Evolutionary conservation across 2,113 vertebrate species (phyloP).

Genomic region (Ammodytes dubius): DNA sequence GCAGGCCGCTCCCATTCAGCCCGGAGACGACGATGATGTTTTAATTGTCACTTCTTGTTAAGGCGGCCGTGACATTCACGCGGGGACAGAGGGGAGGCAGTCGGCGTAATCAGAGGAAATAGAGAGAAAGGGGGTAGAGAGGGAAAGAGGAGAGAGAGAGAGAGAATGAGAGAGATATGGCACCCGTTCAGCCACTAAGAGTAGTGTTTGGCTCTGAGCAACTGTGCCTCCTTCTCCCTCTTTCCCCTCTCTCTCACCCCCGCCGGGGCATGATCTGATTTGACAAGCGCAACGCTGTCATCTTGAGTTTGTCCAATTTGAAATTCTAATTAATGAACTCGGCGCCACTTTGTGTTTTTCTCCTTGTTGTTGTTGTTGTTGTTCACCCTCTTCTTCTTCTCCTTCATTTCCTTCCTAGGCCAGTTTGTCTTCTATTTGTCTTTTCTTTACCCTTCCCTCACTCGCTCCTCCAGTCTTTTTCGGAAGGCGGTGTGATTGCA

Average conservation of each 20-base stretch:
- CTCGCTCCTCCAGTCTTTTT: slow-evolving; percentile 43
- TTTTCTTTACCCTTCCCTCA: slow-evolving; percentile 66
- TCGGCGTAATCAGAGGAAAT: slow-evolving; percentile 75
- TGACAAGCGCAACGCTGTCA: slow-evolving; percentile 85
- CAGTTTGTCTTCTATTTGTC: slow-evolving; percentile 77
- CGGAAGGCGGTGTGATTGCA: slow-evolving; percentile 42
- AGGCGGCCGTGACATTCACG: slow-evolving; percentile 73
- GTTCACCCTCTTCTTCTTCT: slow-evolving; percentile 34
- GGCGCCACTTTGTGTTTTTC: slow-evolving; percentile 79
- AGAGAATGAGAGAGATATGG: slow-evolving; percentile 62
- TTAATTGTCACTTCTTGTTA: slow-evolving; percentile 86
- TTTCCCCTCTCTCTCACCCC: slow-evolving; percentile 57
- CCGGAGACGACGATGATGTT: slow-evolving; percentile 74
- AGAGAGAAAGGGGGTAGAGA: slow-evolving; percentile 49
- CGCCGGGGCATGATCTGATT: slow-evolving; percentile 83
- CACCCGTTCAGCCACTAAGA: slow-evolving; percentile 75
- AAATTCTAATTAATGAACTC: slow-evolving; percentile 88
- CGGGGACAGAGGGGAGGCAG: slow-evolving; percentile 62
- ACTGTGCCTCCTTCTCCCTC: slow-evolving; percentile 59
- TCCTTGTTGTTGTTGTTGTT: slow-evolving; percentile 40
- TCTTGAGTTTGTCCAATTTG: slow-evolving; percentile 86
- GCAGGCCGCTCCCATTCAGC: slow-evolving; percentile 64
- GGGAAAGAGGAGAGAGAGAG: slow-evolving; percentile 21
- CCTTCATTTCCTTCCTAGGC: slow-evolving; percentile 58
- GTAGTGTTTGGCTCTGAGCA: slow-evolving; percentile 78